Conservation (phyloP, 2,113 vertebrate genomes). For the Peromyscus californicus region DNA sequence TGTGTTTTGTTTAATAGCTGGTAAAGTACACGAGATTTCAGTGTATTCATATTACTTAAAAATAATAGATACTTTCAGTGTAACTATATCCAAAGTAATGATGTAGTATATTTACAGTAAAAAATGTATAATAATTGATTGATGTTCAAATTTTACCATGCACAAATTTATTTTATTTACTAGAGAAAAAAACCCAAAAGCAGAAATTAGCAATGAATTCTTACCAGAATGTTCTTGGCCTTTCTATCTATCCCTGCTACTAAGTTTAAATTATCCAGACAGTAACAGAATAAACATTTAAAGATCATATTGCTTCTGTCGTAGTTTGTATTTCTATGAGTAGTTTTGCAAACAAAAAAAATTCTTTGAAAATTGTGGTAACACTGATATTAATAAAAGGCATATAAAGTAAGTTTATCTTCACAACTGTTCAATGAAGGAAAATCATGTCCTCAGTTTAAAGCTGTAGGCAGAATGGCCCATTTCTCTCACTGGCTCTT, state of each 20-base stretch:
- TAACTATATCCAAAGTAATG: not conserved
- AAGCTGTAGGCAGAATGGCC: not conserved
- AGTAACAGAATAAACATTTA: not conserved
- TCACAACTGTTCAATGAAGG: not conserved
- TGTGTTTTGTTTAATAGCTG: not conserved
- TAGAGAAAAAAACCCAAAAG: not conserved
- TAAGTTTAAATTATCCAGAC: not conserved
- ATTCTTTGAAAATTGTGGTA: not conserved
- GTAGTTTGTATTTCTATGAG: no score
- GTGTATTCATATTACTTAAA: not conserved
- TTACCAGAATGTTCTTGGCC: not conserved
- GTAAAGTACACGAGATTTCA: not conserved
- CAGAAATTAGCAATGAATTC: not conserved
- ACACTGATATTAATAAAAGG: not conserved
- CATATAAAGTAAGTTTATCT: not conserved
- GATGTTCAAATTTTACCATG: not conserved
- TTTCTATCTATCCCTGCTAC: not conserved
- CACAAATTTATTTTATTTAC: not conserved
- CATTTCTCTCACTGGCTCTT: not conserved
- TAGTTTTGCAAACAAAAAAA: not conserved
- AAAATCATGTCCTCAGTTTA: not conserved
- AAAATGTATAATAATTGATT: not conserved
- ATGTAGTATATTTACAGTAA: not conserved
- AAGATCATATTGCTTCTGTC: not conserved
- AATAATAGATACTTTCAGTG: not conserved